Base-by-base conservation (phyloP, 1,140 invertebrate species). In the Gryon sp. region DNA sequence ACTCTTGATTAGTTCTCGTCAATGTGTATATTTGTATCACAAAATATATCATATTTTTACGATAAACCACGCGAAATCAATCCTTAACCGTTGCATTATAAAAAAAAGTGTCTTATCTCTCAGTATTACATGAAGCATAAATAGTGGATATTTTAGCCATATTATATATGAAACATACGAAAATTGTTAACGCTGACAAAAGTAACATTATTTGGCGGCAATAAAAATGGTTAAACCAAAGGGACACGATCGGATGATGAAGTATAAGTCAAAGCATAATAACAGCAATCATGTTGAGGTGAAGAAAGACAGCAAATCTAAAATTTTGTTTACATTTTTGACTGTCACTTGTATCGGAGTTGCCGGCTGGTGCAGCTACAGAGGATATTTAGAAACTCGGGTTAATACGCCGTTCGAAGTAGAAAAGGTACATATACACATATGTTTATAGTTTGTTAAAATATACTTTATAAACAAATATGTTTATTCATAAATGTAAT, bases 401-500 rank as follows among this genome's bases (percentile, higher is more conserved):
- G 94, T 98, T 0, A 96, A 95, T 81, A 97, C 95, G 2, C 96
- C 96, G 0, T 93, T 95, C 53, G 91, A 94, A 82, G 90, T 92
- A 36, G 91, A 93, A 65, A 95, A 93, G 89, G 94, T 95, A 89
- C 7, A 14, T 19, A 28, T 55, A 41, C n/a, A 26, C 28, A 8
- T 52, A 34, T 38, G 20, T 43, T n/a, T n/a, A n/a, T n/a, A n/a
- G n/a, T n/a, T n/a, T n/a, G n/a, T n/a, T n/a, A n/a, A n/a, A n/a
- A n/a, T n/a, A n/a, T n/a, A n/a, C n/a, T n/a, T n/a, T n/a, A n/a
- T n/a, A n/a, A n/a, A n/a, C n/a, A n/a, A n/a, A n/a, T n/a, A n/a
- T n/a, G n/a, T n/a, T n/a, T n/a, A n/a, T n/a, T n/a, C n/a, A n/a
- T n/a, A n/a, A n/a, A n/a, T n/a, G n/a, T n/a, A n/a, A n/a, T n/a